Evolutionary conservation across 2,888 invertebrate genomes (phyloP), one percentile per base, ranked within the genome.

Genomic region (Marasmarcha lunaedactyla): DNA sequence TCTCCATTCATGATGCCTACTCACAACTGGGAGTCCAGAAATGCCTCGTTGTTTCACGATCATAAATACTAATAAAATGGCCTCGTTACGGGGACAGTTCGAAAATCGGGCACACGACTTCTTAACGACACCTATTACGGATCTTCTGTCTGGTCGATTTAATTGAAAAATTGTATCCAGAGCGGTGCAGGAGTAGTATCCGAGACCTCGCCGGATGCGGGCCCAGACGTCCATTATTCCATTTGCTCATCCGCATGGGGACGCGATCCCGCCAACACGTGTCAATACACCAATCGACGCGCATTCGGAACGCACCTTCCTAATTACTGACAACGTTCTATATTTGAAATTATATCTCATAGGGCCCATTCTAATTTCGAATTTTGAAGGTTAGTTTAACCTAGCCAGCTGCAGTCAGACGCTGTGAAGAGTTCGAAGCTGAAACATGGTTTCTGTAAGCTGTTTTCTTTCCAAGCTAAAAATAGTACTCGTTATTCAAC

Each of bases 141-240:
- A 76, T 78, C 77, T 76, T 78, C 68, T 74, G 81, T 81, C 81
- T 78, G 78, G 77, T 71, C 68, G 71, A 68, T 78, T 76, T 81
- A 83, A 83, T 83, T 81, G 83, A 81, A 83, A 83, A 83, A 83
- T 83, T 83, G 81, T 83, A 79, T 77, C 72, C 70, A 73, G 72
- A 67, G 71, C 73, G 71, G 61, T 76, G 76, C 78, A 72, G 73
- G 79, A 77, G 78, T 74, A 67, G 79, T 72, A 77, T 77, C 78
- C 77, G 76, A 74, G 62, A 71, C 64, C 63, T 73, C 71, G 74
- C 69, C 81, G 83, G 83, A 83, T 81, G 83, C 83, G 81, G 83
- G 83, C 79, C 71, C 83, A 81, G 81, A 81, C 81, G 74, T 55
- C 79, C 71, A 81, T 83, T 83, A 83, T 83, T 64, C 81, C 81